Base-by-base conservation (phyloP, 2,113 vertebrate genomes). In the Oceanodroma tethys region DNA sequence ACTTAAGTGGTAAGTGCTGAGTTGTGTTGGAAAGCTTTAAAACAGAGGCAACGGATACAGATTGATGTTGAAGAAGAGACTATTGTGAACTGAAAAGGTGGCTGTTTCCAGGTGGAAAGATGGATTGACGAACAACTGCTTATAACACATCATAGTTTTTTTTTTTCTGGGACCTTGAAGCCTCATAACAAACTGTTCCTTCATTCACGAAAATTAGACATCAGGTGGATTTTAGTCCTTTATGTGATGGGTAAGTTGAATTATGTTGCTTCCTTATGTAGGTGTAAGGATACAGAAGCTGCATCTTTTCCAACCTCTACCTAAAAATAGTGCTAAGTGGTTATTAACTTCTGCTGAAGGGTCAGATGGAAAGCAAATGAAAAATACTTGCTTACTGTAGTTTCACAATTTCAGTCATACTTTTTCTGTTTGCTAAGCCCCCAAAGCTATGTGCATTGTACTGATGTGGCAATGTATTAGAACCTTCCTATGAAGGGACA, bases 111-210 rank as follows among this genome's bases (percentile, higher is more conserved):
- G 48, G 8, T 65, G 34, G 26, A 18, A 79, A 16, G 50, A 76
- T 8, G 38, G 38, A n/a, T 53, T 43, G 25, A 27, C 5, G 29
- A 53, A 58, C 11, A 60, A 38, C 10, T 52, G 52, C 29, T 55
- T 58, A 15, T 9, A 18, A 42, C 70, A 50, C 0, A 0, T 34
- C 40, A 3, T 20, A 42, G 26, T 42, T 27, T 34, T 3, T 3
- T 56, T 30, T 71, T 62, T 71, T 71, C 5, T 72, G 17, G 27
- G 9, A 45, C 16, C 21, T 67, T 74, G 63, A 81, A 93, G 34
- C 45, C 27, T 85, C 1, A 1, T 58, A 74, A 27, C 56, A 85
- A 67, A 55, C 36, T 22, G 11, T 63, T 83, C 42, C 38, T 76
- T 67, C 12, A 21, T n/a, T 59, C 9, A n/a, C 1, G 10, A 47